phyloP scores from a whole-genome alignment of 2,113 vertebrate species.

The Pelmatolapia mariae region DNA sequence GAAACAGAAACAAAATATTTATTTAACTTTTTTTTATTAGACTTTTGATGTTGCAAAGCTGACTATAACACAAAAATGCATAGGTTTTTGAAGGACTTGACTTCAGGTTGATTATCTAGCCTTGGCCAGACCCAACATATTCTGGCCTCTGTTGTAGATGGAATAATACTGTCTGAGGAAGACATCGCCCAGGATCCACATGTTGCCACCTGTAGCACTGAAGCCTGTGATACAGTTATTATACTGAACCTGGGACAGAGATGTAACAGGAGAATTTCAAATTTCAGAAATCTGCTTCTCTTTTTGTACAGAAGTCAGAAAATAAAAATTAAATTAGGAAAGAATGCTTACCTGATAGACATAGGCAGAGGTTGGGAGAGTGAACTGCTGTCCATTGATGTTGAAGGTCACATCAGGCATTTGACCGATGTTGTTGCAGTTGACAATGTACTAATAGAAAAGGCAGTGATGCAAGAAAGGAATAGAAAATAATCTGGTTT shows the following conservation, averaged over 20 bases:
- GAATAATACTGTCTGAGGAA: constrained; percentile 63
- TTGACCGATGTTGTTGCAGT: constrained; percentile 32
- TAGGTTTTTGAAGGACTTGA: background rate
- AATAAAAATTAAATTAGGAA: background rate
- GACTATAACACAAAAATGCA: background rate
- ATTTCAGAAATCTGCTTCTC: background rate
- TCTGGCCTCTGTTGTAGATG: constrained; percentile 52
- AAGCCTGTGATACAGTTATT: constrained; percentile 46
- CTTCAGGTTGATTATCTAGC: constrained; percentile 11
- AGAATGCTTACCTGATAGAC: constrained; percentile 33
- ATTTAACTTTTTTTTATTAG: background rate
- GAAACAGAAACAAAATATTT: background rate
- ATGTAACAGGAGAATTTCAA: background rate
- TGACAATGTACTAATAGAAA: constrained; percentile 26
- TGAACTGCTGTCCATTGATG: constrained; percentile 48
- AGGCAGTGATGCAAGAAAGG: background rate
- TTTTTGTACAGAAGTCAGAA: background rate
- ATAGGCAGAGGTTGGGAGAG: constrained; percentile 38
- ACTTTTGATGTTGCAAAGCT: background rate
- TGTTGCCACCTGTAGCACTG: background rate
- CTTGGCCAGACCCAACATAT: constrained; percentile 55
- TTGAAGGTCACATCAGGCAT: constrained; percentile 46
- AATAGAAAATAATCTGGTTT: background rate
- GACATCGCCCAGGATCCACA: constrained; percentile 63
- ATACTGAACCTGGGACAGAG: constrained; percentile 7